Conservation (phyloP, 2,797 vertebrate species). For the Psittacula echo region DNA sequence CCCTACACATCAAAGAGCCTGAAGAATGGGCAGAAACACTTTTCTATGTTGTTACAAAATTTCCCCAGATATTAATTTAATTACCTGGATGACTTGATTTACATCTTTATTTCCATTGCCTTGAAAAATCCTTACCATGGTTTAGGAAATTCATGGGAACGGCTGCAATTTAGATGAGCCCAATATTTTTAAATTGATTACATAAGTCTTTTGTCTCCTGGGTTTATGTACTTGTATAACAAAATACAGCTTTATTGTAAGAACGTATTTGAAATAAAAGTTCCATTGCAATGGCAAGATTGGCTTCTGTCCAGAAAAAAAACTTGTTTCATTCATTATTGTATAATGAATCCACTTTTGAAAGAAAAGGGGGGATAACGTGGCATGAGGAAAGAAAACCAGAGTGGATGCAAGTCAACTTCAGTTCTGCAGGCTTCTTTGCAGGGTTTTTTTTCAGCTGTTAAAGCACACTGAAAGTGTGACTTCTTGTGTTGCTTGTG, state of each 20-base stretch:
- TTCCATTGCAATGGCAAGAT: slow-evolving; percentile 26
- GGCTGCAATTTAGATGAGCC: neutral
- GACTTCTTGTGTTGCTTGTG: neutral
- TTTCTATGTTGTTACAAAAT: neutral
- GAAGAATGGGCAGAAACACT: slow-evolving; percentile 17
- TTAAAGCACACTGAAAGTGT: neutral
- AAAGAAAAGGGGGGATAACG: neutral
- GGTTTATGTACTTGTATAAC: slow-evolving; percentile 30
- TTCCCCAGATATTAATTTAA: slow-evolving; percentile 41
- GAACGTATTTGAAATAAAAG: slow-evolving; percentile 65
- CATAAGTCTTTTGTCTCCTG: neutral
- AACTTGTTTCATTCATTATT: neutral
- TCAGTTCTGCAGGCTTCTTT: neutral
- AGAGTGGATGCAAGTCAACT: neutral
- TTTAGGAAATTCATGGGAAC: neutral
- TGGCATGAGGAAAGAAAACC: neutral
- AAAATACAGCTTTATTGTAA: slow-evolving; percentile 47
- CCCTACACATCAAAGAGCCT: neutral
- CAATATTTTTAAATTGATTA: slow-evolving; percentile 2
- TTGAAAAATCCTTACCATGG: neutral
- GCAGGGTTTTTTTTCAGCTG: neutral
- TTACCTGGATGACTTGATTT: neutral
- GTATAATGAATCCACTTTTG: neutral
- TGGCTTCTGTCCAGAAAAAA: neutral
- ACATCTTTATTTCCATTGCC: neutral